phyloP scores from a whole-genome alignment of 2,113 vertebrate genomes.

The Peromyscus polionotus region DNA sequence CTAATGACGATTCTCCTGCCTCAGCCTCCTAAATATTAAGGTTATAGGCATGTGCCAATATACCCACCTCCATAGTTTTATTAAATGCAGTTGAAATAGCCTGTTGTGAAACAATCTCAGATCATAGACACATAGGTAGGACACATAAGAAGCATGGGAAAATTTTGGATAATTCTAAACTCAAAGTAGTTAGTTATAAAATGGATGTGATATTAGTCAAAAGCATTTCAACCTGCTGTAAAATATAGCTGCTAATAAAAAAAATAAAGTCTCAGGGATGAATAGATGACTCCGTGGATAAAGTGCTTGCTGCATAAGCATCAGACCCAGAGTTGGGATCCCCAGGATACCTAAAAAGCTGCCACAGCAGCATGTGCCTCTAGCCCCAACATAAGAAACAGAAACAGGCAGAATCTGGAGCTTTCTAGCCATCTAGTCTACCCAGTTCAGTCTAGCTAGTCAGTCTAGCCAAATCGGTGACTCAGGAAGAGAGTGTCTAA shows the following conservation, averaged over 20 bases:
- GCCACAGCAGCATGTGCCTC: background rate
- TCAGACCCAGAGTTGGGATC: background rate
- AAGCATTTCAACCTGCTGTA: background rate
- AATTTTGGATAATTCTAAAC: background rate
- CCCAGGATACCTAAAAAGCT: background rate
- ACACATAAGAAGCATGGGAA: background rate
- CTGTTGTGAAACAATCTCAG: slow-evolving; percentile 11
- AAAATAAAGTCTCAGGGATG: background rate
- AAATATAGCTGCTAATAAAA: background rate
- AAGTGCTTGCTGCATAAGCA: background rate
- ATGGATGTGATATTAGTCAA: too few species aligned
- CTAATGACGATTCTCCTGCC: background rate
- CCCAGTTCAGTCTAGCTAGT: background rate
- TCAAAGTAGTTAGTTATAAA: background rate
- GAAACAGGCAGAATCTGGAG: background rate
- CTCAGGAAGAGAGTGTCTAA: background rate
- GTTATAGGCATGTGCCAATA: background rate
- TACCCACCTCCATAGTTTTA: background rate
- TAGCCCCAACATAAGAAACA: background rate
- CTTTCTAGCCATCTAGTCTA: background rate
- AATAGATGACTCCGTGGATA: too few species aligned
- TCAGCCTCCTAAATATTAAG: background rate
- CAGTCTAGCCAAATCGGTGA: background rate
- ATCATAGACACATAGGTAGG: background rate
- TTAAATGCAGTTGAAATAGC: background rate